These are phyloP conservation scores for Zygaena filipendulae DNA, from an alignment of 2,888 invertebrate species.

Conservation along the genomic window DNA sequence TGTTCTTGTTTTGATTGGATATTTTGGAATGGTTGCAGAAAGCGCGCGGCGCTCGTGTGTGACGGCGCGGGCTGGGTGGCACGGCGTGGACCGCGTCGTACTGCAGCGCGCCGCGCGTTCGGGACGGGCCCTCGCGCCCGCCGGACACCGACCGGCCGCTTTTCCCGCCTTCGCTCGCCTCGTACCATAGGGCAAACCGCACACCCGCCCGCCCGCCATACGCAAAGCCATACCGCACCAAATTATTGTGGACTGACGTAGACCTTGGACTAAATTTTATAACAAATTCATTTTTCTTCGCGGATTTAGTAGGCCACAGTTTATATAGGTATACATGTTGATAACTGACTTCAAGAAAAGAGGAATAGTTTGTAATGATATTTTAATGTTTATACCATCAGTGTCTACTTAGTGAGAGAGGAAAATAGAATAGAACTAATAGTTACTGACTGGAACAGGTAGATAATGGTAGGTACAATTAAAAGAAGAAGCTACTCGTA, in stretches of 20 bases:
- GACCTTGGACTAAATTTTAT: constrained; percentile 57
- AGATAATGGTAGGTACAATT: too few species aligned
- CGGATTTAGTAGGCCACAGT: constrained; percentile 39
- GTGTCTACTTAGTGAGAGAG: too few species aligned
- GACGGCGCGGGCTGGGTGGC: constrained; percentile 33
- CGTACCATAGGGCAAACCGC: constrained; percentile 21
- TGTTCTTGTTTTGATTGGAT: too few species aligned
- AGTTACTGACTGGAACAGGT: too few species aligned
- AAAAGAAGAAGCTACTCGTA: too few species aligned
- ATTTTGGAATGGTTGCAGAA: constrained; percentile 16
- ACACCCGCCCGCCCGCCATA: constrained; percentile 20
- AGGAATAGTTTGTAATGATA: too few species aligned
- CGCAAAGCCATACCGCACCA: constrained; percentile 36
- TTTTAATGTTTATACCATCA: too few species aligned
- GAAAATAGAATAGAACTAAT: too few species aligned
- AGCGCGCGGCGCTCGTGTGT: constrained; percentile 24
- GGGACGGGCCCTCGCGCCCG: constrained; percentile 27
- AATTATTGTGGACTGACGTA: constrained; percentile 49
- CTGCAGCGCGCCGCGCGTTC: constrained; percentile 41
- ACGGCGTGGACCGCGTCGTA: constrained; percentile 52
- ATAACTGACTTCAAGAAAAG: too few species aligned
- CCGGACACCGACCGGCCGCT: constrained; percentile 24
- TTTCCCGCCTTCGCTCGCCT: constrained; percentile 23
- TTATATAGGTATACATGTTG: too few species aligned
- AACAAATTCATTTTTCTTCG: constrained; percentile 30